Percentiles rank a stretch among this genome's conserved stretches.
Evolutionary conservation across 2,113 vertebrate species (phyloP).

Genomic region (Saimiri boliviensis): DNA sequence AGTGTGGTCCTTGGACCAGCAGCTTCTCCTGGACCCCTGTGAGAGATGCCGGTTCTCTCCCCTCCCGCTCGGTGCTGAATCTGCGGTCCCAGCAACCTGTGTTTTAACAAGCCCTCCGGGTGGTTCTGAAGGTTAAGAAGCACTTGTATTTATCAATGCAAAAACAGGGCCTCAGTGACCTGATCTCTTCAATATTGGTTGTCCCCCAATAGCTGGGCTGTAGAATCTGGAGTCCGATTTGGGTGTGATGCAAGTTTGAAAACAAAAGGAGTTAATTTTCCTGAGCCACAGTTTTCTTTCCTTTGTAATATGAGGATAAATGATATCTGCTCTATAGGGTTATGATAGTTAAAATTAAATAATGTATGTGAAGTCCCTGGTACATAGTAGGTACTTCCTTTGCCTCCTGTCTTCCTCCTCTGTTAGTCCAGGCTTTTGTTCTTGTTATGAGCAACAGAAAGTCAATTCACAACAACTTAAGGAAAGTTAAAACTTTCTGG

Average conservation of each 20-base stretch:
- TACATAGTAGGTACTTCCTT: background rate
- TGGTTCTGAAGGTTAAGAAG: background rate
- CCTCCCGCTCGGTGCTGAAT: too few species aligned
- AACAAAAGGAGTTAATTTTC: background rate
- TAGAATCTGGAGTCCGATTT: background rate
- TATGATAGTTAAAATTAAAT: background rate
- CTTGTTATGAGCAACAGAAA: background rate
- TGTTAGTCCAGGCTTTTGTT: background rate
- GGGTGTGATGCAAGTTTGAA: background rate
- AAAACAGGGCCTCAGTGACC: background rate
- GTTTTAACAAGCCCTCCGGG: background rate
- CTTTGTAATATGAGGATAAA: background rate
- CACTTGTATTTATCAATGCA: background rate
- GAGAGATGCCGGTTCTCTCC: background rate
- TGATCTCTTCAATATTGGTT: background rate
- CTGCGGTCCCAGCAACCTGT: background rate
- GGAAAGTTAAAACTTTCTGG: background rate
- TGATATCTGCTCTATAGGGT: background rate
- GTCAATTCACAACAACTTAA: background rate
- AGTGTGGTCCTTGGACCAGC: background rate
- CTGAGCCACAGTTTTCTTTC: background rate
- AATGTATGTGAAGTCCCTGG: background rate
- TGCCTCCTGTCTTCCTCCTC: background rate
- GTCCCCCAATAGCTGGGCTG: background rate
- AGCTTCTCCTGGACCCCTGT: background rate